Evolutionary conservation across 1,140 invertebrate species (phyloP).

Genomic region (Helicoverpa armigera): DNA sequence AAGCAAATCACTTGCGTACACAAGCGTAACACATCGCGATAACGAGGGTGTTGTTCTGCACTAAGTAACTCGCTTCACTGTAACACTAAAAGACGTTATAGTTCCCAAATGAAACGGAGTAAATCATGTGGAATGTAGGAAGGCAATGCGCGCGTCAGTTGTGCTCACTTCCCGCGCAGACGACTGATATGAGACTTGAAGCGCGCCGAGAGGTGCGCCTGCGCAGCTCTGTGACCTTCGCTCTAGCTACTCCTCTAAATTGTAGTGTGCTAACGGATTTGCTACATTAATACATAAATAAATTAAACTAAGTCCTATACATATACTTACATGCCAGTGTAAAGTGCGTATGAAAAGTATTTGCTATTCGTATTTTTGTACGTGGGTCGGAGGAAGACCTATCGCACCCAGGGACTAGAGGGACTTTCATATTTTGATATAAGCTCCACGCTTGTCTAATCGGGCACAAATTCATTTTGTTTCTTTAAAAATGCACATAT

Average conservation of each 20-base stretch:
- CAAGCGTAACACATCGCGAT: conserved; percentile 13
- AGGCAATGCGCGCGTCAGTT: conserved; percentile 55
- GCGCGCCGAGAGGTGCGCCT: conserved; percentile 56
- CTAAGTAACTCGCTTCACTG: neutral
- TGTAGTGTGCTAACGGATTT: conserved; percentile 13
- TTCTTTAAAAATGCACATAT: no score
- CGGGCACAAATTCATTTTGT: no score
- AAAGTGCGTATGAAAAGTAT: no score
- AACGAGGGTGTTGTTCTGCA: neutral
- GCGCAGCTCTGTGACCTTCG: conserved; percentile 60
- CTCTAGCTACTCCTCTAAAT: conserved; percentile 45
- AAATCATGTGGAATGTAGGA: conserved; percentile 29
- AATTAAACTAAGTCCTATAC: no score
- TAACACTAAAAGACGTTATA: neutral
- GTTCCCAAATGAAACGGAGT: conserved; percentile 13
- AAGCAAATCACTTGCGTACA: conserved; percentile 36
- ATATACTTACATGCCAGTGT: no score
- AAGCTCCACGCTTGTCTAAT: no score
- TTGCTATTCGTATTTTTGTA: no score
- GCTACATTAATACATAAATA: neutral
- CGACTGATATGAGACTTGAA: conserved; percentile 60
- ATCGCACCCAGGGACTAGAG: no score
- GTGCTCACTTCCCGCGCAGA: conserved; percentile 61
- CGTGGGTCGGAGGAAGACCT: no score
- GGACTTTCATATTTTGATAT: no score